Evolutionary conservation across 2,797 vertebrate species (phyloP), one percentile per base, ranked within the genome.

Genomic region (Pangasius macronema): DNA sequence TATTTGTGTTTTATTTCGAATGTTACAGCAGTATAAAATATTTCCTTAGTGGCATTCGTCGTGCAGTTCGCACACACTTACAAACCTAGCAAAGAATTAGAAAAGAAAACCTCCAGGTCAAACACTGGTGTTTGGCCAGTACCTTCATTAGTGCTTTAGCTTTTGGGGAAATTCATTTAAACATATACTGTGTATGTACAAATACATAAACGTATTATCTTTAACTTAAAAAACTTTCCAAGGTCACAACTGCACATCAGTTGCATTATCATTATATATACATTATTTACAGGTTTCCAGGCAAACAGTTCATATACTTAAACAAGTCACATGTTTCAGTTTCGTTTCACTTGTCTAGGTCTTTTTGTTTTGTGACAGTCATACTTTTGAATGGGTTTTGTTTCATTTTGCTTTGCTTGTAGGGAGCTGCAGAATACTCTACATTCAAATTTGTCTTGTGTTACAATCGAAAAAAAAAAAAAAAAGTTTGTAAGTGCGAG

Each of bases 381-480:
- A 81, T 53, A 39, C 63, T 89, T 87, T 72, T 22, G 2, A 87
- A n/a, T 79, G 59, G 75, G 39, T 49, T 72, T 82, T 5, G 70
- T 87, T 87, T 67, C 46, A 27, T 84, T 81, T 72, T 91, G 76
- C 87, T 82, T 92, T 89, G 65, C 82, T 94, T 88, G 85, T 91
- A 89, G 94, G 94, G 91, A 91, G 91, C 94, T 94, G 94, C 93
- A 92, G 94, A 94, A 91, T 94, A 92, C 94, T 96, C 96, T 98
- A 99, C 97, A 99, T 99, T 99, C 97, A 99, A 94, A 95, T 93
- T 94, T 96, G 97, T 98, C 97, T 97, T 96, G 96, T 97, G 95
- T 97, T 97, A 97, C 97, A 98, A 97, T 98, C 97, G 94, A 95
- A 93, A 93, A 91, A 93, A 92, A 91, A 93, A 95, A 93, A 93